Evolutionary conservation across 2,797 vertebrate species (phyloP).

Genomic region (Enteromius paludinosus): DNA sequence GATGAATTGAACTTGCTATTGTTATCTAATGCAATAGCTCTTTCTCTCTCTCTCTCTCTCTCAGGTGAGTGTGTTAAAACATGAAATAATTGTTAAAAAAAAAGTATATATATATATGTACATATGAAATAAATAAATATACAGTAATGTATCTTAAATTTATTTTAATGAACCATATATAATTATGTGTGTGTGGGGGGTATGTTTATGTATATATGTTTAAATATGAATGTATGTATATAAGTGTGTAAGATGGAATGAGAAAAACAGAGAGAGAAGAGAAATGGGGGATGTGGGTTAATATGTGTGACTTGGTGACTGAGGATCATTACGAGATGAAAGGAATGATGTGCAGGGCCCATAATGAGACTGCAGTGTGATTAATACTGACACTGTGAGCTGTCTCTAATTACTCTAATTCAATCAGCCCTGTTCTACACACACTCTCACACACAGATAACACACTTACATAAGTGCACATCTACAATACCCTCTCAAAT

Average conservation of each 20-base stretch:
- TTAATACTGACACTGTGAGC: constrained; percentile 67
- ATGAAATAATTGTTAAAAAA: neutral
- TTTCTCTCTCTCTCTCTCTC: neutral
- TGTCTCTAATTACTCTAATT: constrained; percentile 68
- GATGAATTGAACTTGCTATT: constrained; percentile 22
- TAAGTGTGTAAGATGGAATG: neutral
- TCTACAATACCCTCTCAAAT: constrained; percentile 45
- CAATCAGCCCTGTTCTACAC: constrained; percentile 59
- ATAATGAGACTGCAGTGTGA: constrained; percentile 67
- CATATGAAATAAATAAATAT: neutral
- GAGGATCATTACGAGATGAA: constrained; percentile 61
- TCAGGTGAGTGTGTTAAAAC: neutral
- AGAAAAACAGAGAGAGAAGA: constrained; percentile 20
- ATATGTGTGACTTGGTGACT: constrained; percentile 59
- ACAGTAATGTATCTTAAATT: neutral
- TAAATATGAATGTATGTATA: neutral
- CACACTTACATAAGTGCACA: constrained; percentile 44
- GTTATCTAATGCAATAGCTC: neutral
- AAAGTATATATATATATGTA: neutral
- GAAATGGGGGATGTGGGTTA: constrained; percentile 53
- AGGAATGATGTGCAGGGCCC: constrained; percentile 51
- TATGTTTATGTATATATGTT: neutral
- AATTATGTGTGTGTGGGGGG: neutral
- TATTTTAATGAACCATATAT: neutral
- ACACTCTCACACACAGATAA: constrained; percentile 54